Evolutionary conservation across 1,140 invertebrate species (phyloP), one percentile per base, ranked within the genome.

Genomic region (Phymorhynchus buccinoides): DNA sequence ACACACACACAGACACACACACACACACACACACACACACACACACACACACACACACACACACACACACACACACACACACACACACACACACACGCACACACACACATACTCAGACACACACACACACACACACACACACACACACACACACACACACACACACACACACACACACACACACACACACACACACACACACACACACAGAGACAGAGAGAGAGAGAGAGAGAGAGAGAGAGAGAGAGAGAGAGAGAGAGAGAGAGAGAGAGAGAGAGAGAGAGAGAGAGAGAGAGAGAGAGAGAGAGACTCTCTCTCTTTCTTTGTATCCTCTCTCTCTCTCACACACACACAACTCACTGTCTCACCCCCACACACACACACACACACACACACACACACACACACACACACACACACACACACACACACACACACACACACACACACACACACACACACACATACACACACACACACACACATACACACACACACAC

Each of bases 161-260:
- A 75, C 7, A 37, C 35, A 35, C 12, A 22, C 56, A 62, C 7
- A 62, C 56, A 9, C 1, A 62, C 56, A 62, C 56, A 9, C 56
- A 62, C 56, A 62, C 56, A 62, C 56, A 62, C 56, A 62, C 56
- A 62, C 56, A 62, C 1, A 62, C 56, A 62, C 56, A 62, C 56
- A 22, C 6, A 22, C 56, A 22, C 56, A 1, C 56, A 22, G 18
- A 22, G 18, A 9, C 56, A n/a, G n/a, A n/a, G n/a, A n/a, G n/a
- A n/a, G n/a, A n/a, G n/a, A n/a, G n/a, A n/a, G n/a, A n/a, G n/a
- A n/a, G n/a, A n/a, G n/a, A n/a, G n/a, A n/a, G n/a, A n/a, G n/a
- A n/a, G n/a, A n/a, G n/a, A n/a, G n/a, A n/a, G n/a, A n/a, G n/a
- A n/a, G n/a, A n/a, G n/a, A n/a, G n/a, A n/a, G n/a, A n/a, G n/a